phyloP scores from a whole-genome alignment of 2,888 invertebrate genomes.

The Xanthia togata region DNA sequence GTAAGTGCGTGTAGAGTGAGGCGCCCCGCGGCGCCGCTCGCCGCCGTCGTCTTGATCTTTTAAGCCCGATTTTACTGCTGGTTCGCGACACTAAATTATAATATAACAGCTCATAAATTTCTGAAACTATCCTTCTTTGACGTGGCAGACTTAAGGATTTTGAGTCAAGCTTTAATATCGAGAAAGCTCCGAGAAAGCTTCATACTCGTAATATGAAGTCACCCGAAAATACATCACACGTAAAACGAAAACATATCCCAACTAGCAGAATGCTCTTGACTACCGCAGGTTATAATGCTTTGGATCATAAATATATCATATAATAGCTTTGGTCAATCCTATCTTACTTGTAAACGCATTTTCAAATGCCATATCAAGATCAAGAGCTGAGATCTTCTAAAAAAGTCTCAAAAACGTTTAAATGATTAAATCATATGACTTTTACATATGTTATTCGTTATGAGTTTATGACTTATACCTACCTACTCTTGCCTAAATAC shows the following conservation, averaged over 20 bases:
- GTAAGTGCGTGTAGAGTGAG: conserved; percentile 60
- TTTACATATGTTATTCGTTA: too few species aligned
- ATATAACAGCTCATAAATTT: conserved; percentile 90
- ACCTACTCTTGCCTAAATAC: too few species aligned
- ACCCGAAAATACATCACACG: background rate
- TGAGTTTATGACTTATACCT: too few species aligned
- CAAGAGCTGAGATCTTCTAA: too few species aligned
- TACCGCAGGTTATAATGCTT: too few species aligned
- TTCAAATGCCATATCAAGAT: too few species aligned
- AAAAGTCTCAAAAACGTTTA: too few species aligned
- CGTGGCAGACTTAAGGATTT: conserved; percentile 81
- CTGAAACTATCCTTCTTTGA: conserved; percentile 86
- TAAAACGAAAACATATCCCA: background rate
- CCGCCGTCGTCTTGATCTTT: conserved; percentile 82
- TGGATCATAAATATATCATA: too few species aligned
- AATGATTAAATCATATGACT: too few species aligned
- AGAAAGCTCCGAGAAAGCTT: conserved; percentile 20
- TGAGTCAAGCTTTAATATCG: conserved; percentile 71
- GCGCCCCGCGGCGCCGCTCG: conserved; percentile 62
- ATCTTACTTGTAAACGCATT: too few species aligned
- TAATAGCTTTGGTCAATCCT: too few species aligned
- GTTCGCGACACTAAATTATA: conserved; percentile 88
- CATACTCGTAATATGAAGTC: conserved; percentile 7
- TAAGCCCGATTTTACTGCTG: conserved; percentile 88
- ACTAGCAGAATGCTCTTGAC: too few species aligned